phyloP scores from a whole-genome alignment of 2,888 invertebrate genomes.

The Xestobium rufovillosum region DNA sequence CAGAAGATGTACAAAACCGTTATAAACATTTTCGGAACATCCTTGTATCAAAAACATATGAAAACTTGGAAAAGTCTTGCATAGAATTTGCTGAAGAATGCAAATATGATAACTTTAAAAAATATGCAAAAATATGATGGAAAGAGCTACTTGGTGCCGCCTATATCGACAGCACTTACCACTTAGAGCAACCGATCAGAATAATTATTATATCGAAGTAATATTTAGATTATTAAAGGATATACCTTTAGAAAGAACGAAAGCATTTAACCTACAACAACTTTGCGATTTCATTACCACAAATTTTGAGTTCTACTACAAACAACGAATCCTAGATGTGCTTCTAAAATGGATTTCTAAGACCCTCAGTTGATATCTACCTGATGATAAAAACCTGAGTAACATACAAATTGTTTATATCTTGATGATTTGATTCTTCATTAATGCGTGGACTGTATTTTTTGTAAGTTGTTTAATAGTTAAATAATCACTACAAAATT shows the following conservation, averaged over 20 bases:
- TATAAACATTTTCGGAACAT: constrained; percentile 4
- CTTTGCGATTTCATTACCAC: constrained; percentile 5
- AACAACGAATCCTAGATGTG: constrained; percentile 9
- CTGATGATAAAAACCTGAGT: constrained; percentile 15
- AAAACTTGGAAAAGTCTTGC: constrained; percentile 2
- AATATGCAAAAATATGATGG: constrained; percentile 5
- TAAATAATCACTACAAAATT: too few relatives aligned
- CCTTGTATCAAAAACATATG: constrained; percentile 4
- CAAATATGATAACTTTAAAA: constrained; percentile 7
- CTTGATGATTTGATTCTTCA: too few relatives aligned
- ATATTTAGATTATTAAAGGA: constrained; percentile 7
- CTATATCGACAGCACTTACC: constrained; percentile 6
- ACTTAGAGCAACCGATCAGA: constrained; percentile 7
- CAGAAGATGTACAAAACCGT: constrained; percentile 4
- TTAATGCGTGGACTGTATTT: too few relatives aligned
- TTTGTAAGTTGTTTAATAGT: too few relatives aligned
- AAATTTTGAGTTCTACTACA: constrained; percentile 4
- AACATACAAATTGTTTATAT: too few relatives aligned
- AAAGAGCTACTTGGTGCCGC: constrained; percentile 5
- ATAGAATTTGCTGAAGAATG: constrained; percentile 5
- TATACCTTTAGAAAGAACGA: constrained; percentile 5
- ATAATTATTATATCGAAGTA: constrained; percentile 6
- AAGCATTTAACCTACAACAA: constrained; percentile 5
- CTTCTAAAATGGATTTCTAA: constrained; percentile 2
- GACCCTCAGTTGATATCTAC: constrained; percentile 12